Base-by-base conservation (phyloP, 2,797 vertebrate genomes). In the Dallia pectoralis region DNA sequence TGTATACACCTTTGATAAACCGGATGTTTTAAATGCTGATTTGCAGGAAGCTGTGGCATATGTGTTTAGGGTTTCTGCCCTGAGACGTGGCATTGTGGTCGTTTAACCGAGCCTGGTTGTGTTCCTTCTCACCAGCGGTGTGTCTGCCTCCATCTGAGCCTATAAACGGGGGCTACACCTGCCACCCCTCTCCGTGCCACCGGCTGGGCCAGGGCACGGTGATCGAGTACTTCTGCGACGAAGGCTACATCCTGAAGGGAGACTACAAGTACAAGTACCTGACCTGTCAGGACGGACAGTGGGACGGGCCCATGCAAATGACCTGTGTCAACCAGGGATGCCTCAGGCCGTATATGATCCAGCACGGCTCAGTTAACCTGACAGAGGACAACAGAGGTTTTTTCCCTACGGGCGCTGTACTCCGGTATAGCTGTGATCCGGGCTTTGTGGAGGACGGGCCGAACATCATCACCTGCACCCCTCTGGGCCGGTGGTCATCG, bases 191-290 rank as follows among this genome's bases (percentile, higher is more conserved):
- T 0, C 93, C 96, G 36, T 99, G 97, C 86, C 94, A 91, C 82
- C 89, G 92, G 80, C 91, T 99, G 86, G 91, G 93, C 47, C 91
- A 96, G 0, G 95, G 95, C 84, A 96, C 94, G 15, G 96, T 98
- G 85, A 96, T 98, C 25, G 96, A 99, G 83, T 99, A 97, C 86
- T 94, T 95, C 59, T 99, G 97, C 48, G 92, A 95, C 0, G 94
- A 98, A 78, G 96, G 96, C 84, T 99, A 96, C 80, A 79, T 94
- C 82, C 87, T 98, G 76, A 97, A 94, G 73, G 96, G 96, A 22
- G 96, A 98, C 73, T 96, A 98, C 82, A 97, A 96, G 75, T 99
- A 97, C 84, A 97, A 96, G 76, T 99, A 97, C 84, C 84, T 98
- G 89, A 98, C 97, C 25, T 99, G 97, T 86, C 95, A 96, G 88